phyloP scores from a whole-genome alignment of 2,113 vertebrate genomes.

The Protomyctophum bolini region DNA sequence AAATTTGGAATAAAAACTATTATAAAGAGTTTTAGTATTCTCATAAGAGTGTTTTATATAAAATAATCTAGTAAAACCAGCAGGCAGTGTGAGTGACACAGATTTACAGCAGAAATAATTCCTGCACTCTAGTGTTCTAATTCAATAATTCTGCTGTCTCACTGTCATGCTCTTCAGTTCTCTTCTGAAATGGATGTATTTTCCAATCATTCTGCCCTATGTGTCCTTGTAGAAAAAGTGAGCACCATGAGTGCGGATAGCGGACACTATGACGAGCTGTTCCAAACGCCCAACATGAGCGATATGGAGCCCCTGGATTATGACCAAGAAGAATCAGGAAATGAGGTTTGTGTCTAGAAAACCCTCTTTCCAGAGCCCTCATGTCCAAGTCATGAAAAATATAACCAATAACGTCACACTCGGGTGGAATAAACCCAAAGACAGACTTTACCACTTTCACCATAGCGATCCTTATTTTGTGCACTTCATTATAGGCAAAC shows the following conservation, averaged over 20 bases:
- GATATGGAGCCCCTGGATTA: conserved; percentile 80
- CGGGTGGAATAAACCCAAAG: too few species aligned
- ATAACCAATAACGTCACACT: too few species aligned
- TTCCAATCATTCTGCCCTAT: conserved; percentile 19
- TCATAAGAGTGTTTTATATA: neutral
- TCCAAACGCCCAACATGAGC: conserved; percentile 79
- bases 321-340: conserved; percentile 80
- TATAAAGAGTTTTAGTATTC: neutral
- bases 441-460: too few species aligned
- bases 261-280: conserved; percentile 90
- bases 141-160: conserved; percentile 32
- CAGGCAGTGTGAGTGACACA: conserved; percentile 3
- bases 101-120: neutral
- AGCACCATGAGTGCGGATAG: conserved; percentile 79
- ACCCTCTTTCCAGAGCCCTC: too few species aligned
- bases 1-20: neutral
- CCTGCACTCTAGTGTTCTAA: conserved; percentile 21
- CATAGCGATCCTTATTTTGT: too few species aligned
- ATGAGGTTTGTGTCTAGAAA: conserved; percentile 70
- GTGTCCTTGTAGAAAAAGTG: conserved; percentile 75
- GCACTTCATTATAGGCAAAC: too few species aligned
- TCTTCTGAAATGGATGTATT: conserved; percentile 21
- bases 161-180: conserved; percentile 3
- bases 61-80: neutral
- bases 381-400: too few species aligned